Conservation (phyloP, 2,888 invertebrate genomes). For the Habrosyne pyritoides region DNA sequence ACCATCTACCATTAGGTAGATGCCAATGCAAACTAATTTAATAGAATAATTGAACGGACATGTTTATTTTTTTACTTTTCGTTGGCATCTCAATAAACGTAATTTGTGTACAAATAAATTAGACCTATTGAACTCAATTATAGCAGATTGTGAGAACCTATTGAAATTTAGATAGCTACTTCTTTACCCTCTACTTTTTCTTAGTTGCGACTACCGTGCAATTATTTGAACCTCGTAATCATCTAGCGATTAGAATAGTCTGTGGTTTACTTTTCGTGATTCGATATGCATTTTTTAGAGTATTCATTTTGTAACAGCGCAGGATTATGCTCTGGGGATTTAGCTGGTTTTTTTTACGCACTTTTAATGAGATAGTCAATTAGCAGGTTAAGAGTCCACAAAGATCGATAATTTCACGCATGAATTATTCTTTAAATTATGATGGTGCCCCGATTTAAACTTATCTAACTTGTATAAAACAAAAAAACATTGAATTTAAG, state of each 20-base stretch:
- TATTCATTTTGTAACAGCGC: neutral
- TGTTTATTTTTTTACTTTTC: no score
- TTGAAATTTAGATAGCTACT: neutral
- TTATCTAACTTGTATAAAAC: slow-evolving; percentile 73
- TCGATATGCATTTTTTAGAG: slow-evolving; percentile 31
- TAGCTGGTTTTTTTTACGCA: slow-evolving; percentile 25
- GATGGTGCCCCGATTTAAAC: slow-evolving; percentile 52
- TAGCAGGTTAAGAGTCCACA: slow-evolving; percentile 30
- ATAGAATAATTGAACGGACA: no score
- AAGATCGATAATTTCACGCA: slow-evolving; percentile 58
- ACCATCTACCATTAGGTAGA: no score
- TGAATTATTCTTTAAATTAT: slow-evolving; percentile 53
- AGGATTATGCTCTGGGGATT: neutral
- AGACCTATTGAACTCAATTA: no score
- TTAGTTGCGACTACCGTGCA: slow-evolving; percentile 11
- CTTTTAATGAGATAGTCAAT: slow-evolving; percentile 23
- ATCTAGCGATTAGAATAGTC: slow-evolving; percentile 18
- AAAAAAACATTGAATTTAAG: slow-evolving; percentile 60
- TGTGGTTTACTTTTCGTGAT: slow-evolving; percentile 27
- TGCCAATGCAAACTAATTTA: no score
- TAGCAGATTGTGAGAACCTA: no score
- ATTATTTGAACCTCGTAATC: slow-evolving; percentile 12
- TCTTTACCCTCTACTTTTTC: neutral
- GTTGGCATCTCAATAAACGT: no score
- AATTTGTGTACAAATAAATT: no score